Percentiles rank a stretch among this genome's conserved stretches.
phyloP scores from a whole-genome alignment of 1,140 invertebrate genomes.

The Dendrolimus kikuchii region DNA sequence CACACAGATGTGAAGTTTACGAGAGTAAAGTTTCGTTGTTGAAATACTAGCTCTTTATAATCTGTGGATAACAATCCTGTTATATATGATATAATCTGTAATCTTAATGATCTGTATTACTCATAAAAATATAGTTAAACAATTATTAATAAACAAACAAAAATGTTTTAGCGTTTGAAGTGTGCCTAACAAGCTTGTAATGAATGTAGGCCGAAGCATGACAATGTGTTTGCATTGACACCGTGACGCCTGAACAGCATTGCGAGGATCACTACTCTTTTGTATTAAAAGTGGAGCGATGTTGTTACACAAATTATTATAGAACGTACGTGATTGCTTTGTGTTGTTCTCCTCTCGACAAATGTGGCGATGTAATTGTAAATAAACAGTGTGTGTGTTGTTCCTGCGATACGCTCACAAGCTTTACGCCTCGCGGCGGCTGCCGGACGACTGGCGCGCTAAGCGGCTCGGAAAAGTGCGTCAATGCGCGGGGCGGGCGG shows the following conservation, averaged over 20 bases:
- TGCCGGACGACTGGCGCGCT: conserved; percentile 42
- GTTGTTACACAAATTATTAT: background rate
- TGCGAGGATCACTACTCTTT: no score
- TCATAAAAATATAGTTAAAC: background rate
- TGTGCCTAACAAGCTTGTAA: conserved; percentile 14
- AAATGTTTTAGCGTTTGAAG: conserved; percentile 9
- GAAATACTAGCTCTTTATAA: no score
- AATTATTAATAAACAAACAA: conserved; percentile 8
- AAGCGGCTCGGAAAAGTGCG: conserved; percentile 15
- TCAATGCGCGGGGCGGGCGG: conserved; percentile 25
- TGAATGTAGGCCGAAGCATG: conserved; percentile 34
- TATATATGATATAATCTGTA: no score
- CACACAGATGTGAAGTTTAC: no score
- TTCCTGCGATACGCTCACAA: conserved; percentile 10
- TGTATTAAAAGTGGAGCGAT: no score
- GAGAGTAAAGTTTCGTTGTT: no score
- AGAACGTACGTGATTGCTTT: conserved; percentile 44
- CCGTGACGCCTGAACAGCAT: background rate
- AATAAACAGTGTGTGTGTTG: conserved; percentile 45
- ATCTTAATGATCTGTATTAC: background rate
- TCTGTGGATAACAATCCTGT: no score
- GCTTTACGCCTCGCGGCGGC: conserved; percentile 28
- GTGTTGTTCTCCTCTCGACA: conserved; percentile 42
- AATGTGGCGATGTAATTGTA: conserved; percentile 40
- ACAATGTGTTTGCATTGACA: conserved; percentile 24